phyloP scores from a whole-genome alignment of 2,113 vertebrate genomes.

The Bungarus multicinctus region DNA sequence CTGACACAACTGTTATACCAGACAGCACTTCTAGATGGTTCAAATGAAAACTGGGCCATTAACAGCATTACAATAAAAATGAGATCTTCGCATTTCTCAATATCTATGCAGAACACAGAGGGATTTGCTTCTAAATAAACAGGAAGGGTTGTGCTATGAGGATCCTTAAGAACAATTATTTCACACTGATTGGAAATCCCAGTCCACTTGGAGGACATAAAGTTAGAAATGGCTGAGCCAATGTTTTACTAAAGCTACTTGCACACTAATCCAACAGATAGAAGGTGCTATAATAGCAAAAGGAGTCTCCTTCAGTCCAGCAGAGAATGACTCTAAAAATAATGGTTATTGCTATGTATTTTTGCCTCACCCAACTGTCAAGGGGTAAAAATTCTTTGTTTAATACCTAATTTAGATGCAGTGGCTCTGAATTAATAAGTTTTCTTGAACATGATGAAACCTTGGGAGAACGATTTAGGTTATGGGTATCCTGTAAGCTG shows the following conservation, averaged over 20 bases:
- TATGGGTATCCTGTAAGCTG: not conserved
- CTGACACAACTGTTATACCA: not conserved
- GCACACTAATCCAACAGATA: not conserved
- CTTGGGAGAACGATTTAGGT: not conserved
- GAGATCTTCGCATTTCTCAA: not conserved
- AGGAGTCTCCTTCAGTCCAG: not conserved
- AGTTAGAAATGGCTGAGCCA: not conserved
- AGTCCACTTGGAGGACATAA: not conserved
- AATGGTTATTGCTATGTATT: not conserved
- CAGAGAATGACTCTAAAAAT: not conserved
- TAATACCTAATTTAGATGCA: not conserved
- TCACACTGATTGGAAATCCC: not conserved
- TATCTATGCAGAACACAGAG: not conserved
- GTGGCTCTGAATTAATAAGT: not conserved
- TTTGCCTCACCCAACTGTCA: not conserved
- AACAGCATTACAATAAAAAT: not conserved
- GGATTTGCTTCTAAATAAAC: not conserved
- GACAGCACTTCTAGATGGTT: not conserved
- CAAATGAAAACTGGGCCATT: not conserved
- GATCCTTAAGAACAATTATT: not conserved
- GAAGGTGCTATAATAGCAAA: not conserved
- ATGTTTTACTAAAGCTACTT: not conserved
- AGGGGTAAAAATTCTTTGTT: not conserved
- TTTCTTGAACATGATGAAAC: not conserved
- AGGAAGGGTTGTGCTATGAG: not conserved